phyloP scores from a whole-genome alignment of 2,113 vertebrate genomes.

The Edolisoma coerulescens region DNA sequence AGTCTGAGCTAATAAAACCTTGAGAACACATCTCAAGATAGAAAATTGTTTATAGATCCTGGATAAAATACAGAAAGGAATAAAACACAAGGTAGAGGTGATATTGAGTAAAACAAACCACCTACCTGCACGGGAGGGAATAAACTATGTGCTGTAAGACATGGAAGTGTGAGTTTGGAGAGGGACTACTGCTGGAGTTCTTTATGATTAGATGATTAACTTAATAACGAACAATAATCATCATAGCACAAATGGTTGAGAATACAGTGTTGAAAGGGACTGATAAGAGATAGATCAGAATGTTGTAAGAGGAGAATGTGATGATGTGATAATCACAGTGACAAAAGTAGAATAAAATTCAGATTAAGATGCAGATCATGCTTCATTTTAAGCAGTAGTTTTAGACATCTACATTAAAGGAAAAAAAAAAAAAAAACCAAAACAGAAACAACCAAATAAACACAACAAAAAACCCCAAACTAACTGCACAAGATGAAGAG shows the following conservation, averaged over 20 bases:
- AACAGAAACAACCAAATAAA: not conserved
- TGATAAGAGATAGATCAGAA: not conserved
- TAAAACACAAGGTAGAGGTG: not conserved
- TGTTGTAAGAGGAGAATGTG: not conserved
- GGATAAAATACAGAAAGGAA: not conserved
- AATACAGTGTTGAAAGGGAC: not conserved
- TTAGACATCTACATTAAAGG: not conserved
- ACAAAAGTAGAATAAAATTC: not conserved
- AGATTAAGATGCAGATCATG: not conserved
- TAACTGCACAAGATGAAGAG: not conserved
- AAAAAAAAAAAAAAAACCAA: not conserved
- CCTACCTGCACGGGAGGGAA: not conserved
- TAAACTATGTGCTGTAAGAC: not conserved
- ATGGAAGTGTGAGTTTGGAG: not conserved
- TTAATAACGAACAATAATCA: not conserved
- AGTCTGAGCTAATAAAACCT: not conserved
- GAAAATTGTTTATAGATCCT: not conserved
- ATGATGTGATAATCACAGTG: not conserved
- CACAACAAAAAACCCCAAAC: not conserved
- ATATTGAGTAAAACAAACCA: not conserved
- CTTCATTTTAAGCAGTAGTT: not conserved
- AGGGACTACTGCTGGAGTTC: not conserved
- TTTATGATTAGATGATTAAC: not conserved
- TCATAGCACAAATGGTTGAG: not conserved
- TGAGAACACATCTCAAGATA: not conserved